Base-by-base conservation (phyloP, 1,140 invertebrate genomes). In the Mactra quadrangularis region DNA sequence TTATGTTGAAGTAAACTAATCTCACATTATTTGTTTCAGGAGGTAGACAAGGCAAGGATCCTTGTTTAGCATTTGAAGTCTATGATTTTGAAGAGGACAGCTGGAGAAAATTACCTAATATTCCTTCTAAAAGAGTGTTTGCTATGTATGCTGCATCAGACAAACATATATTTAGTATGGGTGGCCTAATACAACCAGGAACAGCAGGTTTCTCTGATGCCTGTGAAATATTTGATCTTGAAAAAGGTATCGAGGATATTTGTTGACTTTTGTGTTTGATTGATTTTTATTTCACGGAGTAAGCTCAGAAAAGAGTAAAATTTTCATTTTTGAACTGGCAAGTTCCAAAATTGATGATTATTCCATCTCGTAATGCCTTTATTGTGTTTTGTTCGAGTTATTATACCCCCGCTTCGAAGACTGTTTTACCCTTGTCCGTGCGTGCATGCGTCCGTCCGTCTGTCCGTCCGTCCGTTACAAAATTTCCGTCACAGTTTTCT, bases 121-220 rank as follows among this genome's bases (percentile, higher is more conserved):
- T 93, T 57, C 92, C 92, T 2, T 89, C 87, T 76, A 91, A 91
- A 77, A 77, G 91, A 33, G 91, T 93, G 29, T 93, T 93, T 89
- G 86, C 91, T 27, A 86, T 90, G 83, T 92, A 92, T 78, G 74
- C 85, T 13, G 55, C 85, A 9, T 79, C 85, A 45, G 90, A 90
- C 60, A 88, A 86, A 11, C 87, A 90, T 70, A 90, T 93, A 41
- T 89, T 89, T 85, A 92, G 90, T 85, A 84, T 92, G 7, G 92
- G 91, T 17, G 92, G 92, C 25, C 87, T 93, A 1, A 89, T 90
- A 27, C 88, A 91, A 68, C 89, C 89, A 25, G 88, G 89, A 25
- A 89, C 76, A 31, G 79, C 89, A 33, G 91, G 91, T 3, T 92
- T 93, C 66, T 91, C 90, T 29, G 86, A 91, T 79, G 82, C 86